A percentile compares a stretch with the other conserved stretches of the same genome.
Evolutionary conservation across 2,797 vertebrate species (phyloP).

Genomic region (Centroberyx gerrardi): DNA sequence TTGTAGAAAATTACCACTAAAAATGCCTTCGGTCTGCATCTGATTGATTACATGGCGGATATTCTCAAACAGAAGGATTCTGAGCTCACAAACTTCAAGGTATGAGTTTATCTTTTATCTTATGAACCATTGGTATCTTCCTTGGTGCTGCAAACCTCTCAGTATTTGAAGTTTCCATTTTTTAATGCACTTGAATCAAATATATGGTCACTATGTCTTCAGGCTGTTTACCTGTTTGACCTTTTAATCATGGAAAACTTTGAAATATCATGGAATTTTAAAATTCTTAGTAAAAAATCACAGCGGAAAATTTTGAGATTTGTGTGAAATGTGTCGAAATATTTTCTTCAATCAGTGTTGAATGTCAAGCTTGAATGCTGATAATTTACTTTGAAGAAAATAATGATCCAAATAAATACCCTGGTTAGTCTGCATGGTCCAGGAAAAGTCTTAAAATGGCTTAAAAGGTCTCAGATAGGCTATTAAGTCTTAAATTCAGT

Average conservation of each 20-base stretch:
- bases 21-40: conserved; percentile 95
- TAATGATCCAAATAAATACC: neutral
- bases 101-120: conserved; percentile 59
- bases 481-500: neutral
- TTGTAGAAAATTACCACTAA: conserved; percentile 98
- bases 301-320: too few relatives aligned
- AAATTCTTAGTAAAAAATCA: too few relatives aligned
- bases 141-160: neutral
- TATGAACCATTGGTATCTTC: neutral
- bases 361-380: neutral
- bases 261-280: neutral
- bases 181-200: neutral
- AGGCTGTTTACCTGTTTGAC: neutral
- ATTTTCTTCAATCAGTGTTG: too few relatives aligned
- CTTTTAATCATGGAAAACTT: neutral
- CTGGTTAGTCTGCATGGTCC: too few relatives aligned
- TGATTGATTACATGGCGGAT: conserved; percentile 97
- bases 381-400: neutral
- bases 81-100: conserved; percentile 95
- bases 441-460: neutral
- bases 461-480: neutral
- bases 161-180: neutral
- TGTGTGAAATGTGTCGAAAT: too few relatives aligned
- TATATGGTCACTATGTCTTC: neutral
- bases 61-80: conserved; percentile 94